phyloP scores from a whole-genome alignment of 2,797 vertebrate species.

The Okamejei kenojei region DNA sequence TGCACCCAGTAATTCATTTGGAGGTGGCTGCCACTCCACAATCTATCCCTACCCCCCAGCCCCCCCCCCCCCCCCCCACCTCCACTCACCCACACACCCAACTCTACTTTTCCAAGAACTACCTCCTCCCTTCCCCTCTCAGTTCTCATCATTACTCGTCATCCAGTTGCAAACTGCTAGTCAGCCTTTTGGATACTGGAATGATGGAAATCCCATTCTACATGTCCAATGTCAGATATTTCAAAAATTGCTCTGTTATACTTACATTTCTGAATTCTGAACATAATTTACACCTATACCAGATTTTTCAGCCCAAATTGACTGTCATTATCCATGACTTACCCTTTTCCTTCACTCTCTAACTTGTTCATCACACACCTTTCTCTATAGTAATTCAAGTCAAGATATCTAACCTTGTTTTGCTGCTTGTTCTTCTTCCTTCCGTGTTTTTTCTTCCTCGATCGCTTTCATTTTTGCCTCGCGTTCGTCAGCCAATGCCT shows the following conservation, averaged over 20 bases:
- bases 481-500: conserved; percentile 68
- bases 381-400: not conserved
- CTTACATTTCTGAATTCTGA: not conserved
- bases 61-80: no score
- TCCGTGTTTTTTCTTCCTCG: conserved; percentile 65
- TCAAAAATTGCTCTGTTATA: not conserved
- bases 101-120: not conserved
- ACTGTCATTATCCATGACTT: not conserved
- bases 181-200: not conserved
- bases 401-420: conserved; percentile 55
- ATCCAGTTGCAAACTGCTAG: not conserved
- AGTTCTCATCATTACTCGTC: not conserved
- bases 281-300: not conserved
- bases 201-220: not conserved
- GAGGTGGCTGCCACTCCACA: not conserved
- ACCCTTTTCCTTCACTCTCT: not conserved
- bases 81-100: no score
- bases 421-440: conserved; percentile 48
- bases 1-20: not conserved
- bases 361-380: not conserved
- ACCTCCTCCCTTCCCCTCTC: no score
- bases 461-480: conserved; percentile 68
- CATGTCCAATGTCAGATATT: not conserved
- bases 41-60: no score
- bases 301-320: not conserved